Percentiles rank a stretch among this genome's conserved stretches.
phyloP scores from a whole-genome alignment of 1,140 invertebrate genomes.

The Laodelphax striatellus region DNA sequence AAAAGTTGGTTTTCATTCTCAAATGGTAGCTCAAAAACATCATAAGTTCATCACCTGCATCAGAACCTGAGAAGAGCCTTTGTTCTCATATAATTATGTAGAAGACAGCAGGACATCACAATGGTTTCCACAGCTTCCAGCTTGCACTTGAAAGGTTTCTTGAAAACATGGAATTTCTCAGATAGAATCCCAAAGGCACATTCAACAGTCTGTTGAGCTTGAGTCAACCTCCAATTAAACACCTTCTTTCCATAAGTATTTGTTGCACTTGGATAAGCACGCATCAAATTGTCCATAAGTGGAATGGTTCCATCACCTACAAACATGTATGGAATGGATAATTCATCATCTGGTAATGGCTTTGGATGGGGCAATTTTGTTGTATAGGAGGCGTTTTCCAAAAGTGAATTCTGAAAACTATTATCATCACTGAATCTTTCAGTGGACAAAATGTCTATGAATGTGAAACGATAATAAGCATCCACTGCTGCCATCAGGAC shows the following conservation, averaged over 20 bases:
- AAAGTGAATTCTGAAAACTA: no score
- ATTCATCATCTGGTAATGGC: conserved; percentile 24
- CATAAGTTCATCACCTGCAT: no score
- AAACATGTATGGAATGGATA: conserved; percentile 23
- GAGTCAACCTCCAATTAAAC: conserved; percentile 29
- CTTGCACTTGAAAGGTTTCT: conserved; percentile 25
- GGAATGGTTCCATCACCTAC: conserved; percentile 33
- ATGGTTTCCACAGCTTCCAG: no score
- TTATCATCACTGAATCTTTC: no score
- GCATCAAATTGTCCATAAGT: conserved; percentile 28
- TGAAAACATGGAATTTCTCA: conserved; percentile 18
- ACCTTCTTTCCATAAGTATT: conserved; percentile 17
- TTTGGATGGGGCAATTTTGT: no score
- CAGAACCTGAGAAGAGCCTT: no score
- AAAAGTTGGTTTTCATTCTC: no score
- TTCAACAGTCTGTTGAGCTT: conserved; percentile 29
- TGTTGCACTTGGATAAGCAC: conserved; percentile 25
- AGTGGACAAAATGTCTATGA: no score
- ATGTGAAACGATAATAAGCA: neutral
- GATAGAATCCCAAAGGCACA: conserved; percentile 32
- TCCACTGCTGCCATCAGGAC: conserved; percentile 29
- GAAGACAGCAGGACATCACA: no score
- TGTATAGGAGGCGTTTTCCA: no score
- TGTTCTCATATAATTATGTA: no score
- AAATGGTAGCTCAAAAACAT: no score